Conservation (phyloP, 2,113 vertebrate species). For the Gavialis gangeticus region DNA sequence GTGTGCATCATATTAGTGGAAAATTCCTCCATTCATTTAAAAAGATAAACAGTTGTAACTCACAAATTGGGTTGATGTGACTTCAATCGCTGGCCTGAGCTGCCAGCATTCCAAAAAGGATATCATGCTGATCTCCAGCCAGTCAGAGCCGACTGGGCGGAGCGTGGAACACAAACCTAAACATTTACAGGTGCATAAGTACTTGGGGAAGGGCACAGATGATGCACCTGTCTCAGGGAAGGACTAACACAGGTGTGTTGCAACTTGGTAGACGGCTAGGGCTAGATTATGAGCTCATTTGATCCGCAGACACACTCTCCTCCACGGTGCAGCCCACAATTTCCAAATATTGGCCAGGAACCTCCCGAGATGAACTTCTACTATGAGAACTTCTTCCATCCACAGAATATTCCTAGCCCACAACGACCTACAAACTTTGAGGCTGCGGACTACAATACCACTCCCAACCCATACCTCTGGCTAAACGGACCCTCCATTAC, state of each 20-base stretch:
- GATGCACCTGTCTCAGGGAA: conserved; percentile 79
- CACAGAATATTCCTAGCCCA: conserved; percentile 91
- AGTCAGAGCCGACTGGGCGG: conserved; percentile 80
- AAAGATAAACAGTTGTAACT: conserved; percentile 76
- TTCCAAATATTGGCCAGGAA: conserved; percentile 94
- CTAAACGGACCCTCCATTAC: conserved; percentile 92
- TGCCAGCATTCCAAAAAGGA: conserved; percentile 80
- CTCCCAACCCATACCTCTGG: conserved; percentile 96
- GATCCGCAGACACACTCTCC: conserved; percentile 90
- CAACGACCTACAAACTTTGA: conserved; percentile 93
- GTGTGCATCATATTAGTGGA: conserved; percentile 48
- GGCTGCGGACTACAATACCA: conserved; percentile 85
- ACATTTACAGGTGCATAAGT: conserved; percentile 82
- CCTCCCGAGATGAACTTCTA: conserved; percentile 96
- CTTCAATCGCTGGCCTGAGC: conserved; percentile 52
- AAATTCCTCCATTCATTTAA: conserved; percentile 73
- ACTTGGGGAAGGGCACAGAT: conserved; percentile 62
- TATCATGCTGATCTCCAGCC: conserved; percentile 75
- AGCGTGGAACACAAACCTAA: conserved; percentile 67
- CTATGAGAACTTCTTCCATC: conserved; percentile 94
- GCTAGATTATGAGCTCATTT: conserved; percentile 90
- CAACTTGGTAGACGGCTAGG: conserved; percentile 47
- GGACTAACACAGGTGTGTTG: conserved; percentile 58
- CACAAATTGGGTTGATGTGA: conserved; percentile 56
- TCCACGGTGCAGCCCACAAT: conserved; percentile 94